These are phyloP conservation scores for Brachionus koreanus DNA, from an alignment of 1,140 invertebrate species.

Conservation along the genomic window DNA sequence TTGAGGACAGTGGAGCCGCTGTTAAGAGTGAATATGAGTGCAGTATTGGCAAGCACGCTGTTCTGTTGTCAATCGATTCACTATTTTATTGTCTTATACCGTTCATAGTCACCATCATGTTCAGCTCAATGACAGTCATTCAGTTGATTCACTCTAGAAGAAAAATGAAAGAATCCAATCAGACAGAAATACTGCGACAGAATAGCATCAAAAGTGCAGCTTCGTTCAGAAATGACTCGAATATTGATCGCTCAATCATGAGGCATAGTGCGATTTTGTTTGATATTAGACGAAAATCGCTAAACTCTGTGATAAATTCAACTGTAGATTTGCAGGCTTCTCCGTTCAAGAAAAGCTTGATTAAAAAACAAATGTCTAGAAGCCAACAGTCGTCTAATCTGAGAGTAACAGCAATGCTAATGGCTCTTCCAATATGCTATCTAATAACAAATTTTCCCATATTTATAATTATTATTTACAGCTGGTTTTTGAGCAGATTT, in stretches of 20 bases:
- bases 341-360: neutral
- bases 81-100: slow-evolving; percentile 17
- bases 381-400: neutral
- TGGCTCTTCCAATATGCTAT: slow-evolving; percentile 14
- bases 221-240: neutral
- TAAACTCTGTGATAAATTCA: neutral
- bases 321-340: neutral
- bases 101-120: slow-evolving; percentile 2
- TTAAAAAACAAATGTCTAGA: neutral
- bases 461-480: slow-evolving; percentile 14
- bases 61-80: neutral
- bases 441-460: slow-evolving; percentile 34
- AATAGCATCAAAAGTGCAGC: neutral
- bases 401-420: slow-evolving; percentile 8
- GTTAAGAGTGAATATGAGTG: neutral
- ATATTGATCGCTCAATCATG: neutral
- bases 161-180: slow-evolving; percentile 13
- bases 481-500: neutral
- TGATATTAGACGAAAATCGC: neutral
- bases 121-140: slow-evolving; percentile 2
- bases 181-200: slow-evolving; percentile 9
- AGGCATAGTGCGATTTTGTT: neutral
- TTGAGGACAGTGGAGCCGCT: neutral
- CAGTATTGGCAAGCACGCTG: neutral
- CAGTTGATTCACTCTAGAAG: neutral